Percentiles rank a stretch among this genome's conserved stretches.
These are phyloP conservation scores for Octomys mimax DNA, from an alignment of 2,797 vertebrate species.

Conservation along the genomic window DNA sequence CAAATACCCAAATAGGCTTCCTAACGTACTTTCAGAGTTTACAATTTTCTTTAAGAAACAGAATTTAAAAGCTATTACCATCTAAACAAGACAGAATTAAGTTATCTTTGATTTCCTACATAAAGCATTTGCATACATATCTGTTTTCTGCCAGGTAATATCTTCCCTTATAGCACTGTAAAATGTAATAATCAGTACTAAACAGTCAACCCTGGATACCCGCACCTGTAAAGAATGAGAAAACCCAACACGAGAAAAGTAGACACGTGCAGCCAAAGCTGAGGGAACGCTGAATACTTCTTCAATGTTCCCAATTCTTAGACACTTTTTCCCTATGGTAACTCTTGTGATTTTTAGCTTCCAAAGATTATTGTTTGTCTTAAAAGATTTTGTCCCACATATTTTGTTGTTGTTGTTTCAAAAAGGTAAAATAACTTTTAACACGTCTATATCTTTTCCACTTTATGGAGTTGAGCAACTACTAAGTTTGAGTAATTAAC, in stretches of 20 bases:
- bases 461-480: neutral
- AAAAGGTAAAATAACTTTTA: neutral
- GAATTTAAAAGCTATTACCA: neutral
- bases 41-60: neutral
- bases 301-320: neutral
- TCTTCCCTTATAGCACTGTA: neutral
- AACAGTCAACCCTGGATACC: neutral
- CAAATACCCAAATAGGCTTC: neutral
- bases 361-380: neutral
- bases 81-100: slow-evolving; percentile 7
- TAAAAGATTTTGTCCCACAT: neutral
- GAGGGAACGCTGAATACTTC: neutral
- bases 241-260: neutral
- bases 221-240: neutral
- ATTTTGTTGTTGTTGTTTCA: neutral
- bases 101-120: neutral
- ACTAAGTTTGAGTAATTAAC: neutral
- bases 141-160: neutral
- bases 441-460: neutral
- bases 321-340: neutral
- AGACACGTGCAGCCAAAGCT: neutral
- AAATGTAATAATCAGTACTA: neutral
- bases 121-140: neutral
- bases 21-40: neutral
- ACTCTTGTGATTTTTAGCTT: neutral